Conservation (phyloP, 1,140 invertebrate genomes). For the Geopemphigus sp. region DNA sequence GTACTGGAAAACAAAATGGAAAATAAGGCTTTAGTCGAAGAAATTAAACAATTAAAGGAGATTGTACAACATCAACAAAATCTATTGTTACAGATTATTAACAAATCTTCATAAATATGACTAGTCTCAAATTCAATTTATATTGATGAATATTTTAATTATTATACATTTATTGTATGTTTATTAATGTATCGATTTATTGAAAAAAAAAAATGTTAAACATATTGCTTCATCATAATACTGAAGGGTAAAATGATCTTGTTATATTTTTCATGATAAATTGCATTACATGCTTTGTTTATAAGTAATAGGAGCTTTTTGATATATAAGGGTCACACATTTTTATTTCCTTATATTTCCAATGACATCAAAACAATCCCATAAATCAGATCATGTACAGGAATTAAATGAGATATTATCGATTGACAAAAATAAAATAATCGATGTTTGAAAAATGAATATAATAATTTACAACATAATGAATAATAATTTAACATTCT, state of each 20-base stretch:
- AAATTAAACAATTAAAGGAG: slow-evolving; percentile 48
- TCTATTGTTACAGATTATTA: slow-evolving; percentile 40
- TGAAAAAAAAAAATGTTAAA: slow-evolving; percentile 2
- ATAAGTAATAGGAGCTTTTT: slow-evolving; percentile 13
- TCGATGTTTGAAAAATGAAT: too few species aligned
- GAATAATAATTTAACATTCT: neutral
- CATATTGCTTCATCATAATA: slow-evolving; percentile 38
- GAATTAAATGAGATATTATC: slow-evolving; percentile 13
- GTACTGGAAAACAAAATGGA: slow-evolving; percentile 49
- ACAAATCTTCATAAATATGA: slow-evolving; percentile 30
- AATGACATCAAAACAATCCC: neutral
- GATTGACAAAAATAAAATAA: neutral
- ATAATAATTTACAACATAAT: too few species aligned
- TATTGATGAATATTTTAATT: slow-evolving; percentile 19
- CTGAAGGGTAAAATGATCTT: slow-evolving; percentile 34
- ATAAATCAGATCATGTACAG: neutral
- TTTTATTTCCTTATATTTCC: neutral
- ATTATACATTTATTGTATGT: neutral
- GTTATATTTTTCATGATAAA: slow-evolving; percentile 44
- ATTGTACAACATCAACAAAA: slow-evolving; percentile 46
- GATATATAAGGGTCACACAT: slow-evolving; percentile 4
- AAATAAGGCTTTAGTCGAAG: slow-evolving; percentile 45
- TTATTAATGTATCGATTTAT: slow-evolving; percentile 7
- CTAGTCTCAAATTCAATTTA: slow-evolving; percentile 5
- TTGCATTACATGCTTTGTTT: slow-evolving; percentile 55